Percentiles rank a stretch among this genome's conserved stretches.
Evolutionary conservation across 2,113 vertebrate species (phyloP).

Genomic region (Leiothrix lutea): DNA sequence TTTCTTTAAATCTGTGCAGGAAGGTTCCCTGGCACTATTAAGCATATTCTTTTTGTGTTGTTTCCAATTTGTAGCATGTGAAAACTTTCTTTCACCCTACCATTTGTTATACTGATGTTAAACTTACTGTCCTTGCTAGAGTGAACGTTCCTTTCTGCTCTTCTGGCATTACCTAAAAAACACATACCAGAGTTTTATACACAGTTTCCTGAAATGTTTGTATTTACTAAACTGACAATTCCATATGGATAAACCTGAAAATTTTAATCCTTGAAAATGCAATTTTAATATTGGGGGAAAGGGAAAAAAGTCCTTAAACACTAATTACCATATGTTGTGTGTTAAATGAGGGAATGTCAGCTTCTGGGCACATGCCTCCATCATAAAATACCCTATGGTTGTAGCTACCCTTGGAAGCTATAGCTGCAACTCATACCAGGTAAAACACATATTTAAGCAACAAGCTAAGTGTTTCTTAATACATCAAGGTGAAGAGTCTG

Average conservation of each 20-base stretch:
- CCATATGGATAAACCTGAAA: background rate
- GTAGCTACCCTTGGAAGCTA: background rate
- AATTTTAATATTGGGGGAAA: background rate
- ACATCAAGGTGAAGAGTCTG: background rate
- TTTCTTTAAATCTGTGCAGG: background rate
- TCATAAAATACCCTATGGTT: background rate
- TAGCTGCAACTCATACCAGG: background rate
- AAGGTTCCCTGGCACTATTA: background rate
- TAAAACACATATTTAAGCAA: background rate
- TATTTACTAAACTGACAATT: background rate
- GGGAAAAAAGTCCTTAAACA: background rate
- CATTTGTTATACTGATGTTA: background rate
- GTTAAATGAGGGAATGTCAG: background rate
- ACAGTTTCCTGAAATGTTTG: background rate
- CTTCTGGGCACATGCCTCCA: background rate
- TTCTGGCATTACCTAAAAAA: background rate
- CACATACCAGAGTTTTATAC: rapidly evolving
- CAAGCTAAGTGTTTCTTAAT: background rate
- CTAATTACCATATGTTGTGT: background rate
- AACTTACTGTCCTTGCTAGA: background rate
- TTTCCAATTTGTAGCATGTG: background rate
- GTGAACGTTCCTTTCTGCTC: background rate
- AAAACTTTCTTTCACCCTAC: background rate
- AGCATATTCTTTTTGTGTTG: background rate
- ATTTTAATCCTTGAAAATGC: background rate